Conservation (phyloP, 2,797 vertebrate species). For the Acridotheres tristis region DNA sequence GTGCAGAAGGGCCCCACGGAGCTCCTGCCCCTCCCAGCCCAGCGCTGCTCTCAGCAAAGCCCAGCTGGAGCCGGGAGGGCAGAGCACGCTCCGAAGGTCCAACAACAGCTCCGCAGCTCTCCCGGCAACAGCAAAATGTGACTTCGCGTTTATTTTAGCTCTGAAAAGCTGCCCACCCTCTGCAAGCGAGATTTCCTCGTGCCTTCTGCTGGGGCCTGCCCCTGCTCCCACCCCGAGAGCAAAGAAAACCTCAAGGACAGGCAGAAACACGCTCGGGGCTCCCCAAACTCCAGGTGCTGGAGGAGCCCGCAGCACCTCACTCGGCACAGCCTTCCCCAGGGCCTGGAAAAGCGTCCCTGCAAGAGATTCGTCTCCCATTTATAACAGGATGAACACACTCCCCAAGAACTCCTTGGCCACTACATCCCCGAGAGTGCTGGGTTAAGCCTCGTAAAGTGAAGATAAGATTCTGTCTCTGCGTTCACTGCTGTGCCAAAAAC, state of each 20-base stretch:
- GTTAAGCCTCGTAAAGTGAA: background rate
- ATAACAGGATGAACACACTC: too few relatives aligned
- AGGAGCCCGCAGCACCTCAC: background rate
- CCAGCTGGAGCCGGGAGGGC: background rate
- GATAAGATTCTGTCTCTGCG: background rate
- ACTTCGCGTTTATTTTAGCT: background rate
- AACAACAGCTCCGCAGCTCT: background rate
- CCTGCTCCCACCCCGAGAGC: background rate
- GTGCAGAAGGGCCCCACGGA: background rate
- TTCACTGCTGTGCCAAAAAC: background rate
- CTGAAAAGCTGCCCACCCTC: background rate
- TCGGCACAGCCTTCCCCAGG: background rate
- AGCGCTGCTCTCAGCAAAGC: fast-evolving
- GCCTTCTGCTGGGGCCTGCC: background rate
- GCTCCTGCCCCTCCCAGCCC: background rate
- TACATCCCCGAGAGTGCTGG: fast-evolving
- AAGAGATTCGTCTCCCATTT: background rate
- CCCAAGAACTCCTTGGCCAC: background rate
- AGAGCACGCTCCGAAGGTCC: fast-evolving
- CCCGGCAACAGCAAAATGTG: background rate
- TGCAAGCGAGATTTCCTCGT: background rate
- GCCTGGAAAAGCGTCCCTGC: background rate
- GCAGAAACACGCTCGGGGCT: background rate
- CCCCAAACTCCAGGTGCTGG: too few relatives aligned
- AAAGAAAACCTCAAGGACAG: background rate